Conservation (phyloP, 2,113 vertebrate genomes). For the Brachirus orientalis region DNA sequence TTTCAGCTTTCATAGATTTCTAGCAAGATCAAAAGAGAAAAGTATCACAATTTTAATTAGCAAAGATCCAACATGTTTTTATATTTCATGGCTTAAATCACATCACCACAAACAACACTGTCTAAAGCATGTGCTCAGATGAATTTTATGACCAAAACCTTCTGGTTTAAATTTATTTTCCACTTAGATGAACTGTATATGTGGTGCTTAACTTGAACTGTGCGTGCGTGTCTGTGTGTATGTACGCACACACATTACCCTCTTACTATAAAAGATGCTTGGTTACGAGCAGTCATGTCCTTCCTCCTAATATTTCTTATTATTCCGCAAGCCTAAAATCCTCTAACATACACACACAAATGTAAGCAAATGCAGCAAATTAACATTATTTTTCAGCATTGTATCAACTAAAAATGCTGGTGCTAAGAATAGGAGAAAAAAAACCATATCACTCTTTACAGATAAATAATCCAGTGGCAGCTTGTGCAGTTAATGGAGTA, state of each 20-base stretch:
- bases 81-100: constrained; percentile 17
- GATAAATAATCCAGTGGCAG: constrained; percentile 24
- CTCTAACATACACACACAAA: neutral
- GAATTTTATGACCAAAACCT: constrained; percentile 1
- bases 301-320: constrained; percentile 49
- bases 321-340: constrained; percentile 49
- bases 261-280: constrained; percentile 38
- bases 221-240: constrained; percentile 1
- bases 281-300: constrained; percentile 48
- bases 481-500: constrained; percentile 10
- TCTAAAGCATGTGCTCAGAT: constrained; percentile 3
- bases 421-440: constrained; percentile 1
- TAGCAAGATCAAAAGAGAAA: too few relatives aligned
- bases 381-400: constrained; percentile 9
- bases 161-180: too few relatives aligned
- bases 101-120: constrained; percentile 16
- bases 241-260: constrained; percentile 7
- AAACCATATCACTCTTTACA: constrained; percentile 6
- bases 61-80: constrained; percentile 1
- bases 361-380: constrained; percentile 9
- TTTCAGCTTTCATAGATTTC: constrained; percentile 45
- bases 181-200: constrained; percentile 14
- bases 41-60: constrained; percentile 26
- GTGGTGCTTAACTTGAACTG: constrained; percentile 25
- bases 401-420: constrained; percentile 6